Conservation (phyloP, 2,888 invertebrate species). For the Branchipolynoe longqiensis region DNA sequence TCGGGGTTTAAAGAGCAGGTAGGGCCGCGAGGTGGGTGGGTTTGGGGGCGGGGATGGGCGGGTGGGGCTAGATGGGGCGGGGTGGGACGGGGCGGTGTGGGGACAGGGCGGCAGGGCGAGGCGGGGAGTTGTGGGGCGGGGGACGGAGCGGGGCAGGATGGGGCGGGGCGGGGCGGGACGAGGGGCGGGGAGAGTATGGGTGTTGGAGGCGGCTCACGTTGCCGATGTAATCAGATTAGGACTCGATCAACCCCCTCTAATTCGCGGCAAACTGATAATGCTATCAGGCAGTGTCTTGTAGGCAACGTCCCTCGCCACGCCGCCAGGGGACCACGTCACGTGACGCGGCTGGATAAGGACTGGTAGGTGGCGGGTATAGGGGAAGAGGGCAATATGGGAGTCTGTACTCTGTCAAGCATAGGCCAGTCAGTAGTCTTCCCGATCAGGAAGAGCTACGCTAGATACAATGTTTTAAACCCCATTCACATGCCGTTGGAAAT, state of each 20-base stretch:
- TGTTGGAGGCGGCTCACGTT: background rate
- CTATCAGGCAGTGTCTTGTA: conserved; percentile 1
- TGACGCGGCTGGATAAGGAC: too few species aligned
- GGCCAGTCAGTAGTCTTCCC: too few species aligned
- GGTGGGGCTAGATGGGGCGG: too few species aligned
- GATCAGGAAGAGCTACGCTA: too few species aligned
- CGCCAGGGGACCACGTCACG: background rate
- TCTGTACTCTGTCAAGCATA: too few species aligned
- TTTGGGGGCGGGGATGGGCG: background rate
- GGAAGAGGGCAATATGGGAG: too few species aligned
- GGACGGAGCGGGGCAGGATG: background rate
- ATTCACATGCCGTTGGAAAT: too few species aligned
- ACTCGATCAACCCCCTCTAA: background rate
- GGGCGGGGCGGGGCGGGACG: background rate
- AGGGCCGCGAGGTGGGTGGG: too few species aligned
- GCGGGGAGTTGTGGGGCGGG: background rate
- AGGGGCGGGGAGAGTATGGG: background rate
- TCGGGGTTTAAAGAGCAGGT: too few species aligned
- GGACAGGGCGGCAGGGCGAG: background rate
- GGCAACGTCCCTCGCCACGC: background rate
- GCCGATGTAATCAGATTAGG: conserved; percentile 20
- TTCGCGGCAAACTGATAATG: conserved; percentile 34
- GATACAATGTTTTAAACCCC: too few species aligned
- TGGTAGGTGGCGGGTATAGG: too few species aligned
- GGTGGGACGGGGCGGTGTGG: background rate